These are phyloP conservation scores for Lochmaea crataegi DNA, from an alignment of 2,888 invertebrate species.

Conservation along the genomic window DNA sequence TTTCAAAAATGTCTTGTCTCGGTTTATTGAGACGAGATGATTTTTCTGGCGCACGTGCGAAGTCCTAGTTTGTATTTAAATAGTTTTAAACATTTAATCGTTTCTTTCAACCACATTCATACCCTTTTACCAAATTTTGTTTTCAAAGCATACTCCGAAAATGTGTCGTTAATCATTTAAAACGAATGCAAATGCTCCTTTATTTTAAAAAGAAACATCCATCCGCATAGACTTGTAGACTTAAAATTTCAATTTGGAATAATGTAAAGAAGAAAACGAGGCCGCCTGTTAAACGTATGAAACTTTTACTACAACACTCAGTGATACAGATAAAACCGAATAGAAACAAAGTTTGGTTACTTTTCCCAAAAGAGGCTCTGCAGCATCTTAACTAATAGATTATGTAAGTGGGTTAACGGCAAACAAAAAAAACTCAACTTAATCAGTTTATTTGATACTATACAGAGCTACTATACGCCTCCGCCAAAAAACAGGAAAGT, in stretches of 20 bases:
- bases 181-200: conserved; percentile 15
- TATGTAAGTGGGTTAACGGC: conserved; percentile 22
- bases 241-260: conserved; percentile 45
- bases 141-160: conserved; percentile 20
- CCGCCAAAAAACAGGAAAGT: background rate
- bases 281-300: conserved; percentile 39
- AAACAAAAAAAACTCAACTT: conserved; percentile 10
- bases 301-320: conserved; percentile 36
- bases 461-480: background rate
- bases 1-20: no score
- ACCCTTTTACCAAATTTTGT: conserved; percentile 11
- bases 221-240: conserved; percentile 45
- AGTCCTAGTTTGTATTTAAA: no score
- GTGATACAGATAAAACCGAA: conserved; percentile 25
- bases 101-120: background rate
- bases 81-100: background rate
- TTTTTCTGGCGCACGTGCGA: no score
- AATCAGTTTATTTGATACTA: no score
- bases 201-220: conserved; percentile 36
- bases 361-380: background rate
- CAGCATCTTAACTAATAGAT: conserved; percentile 24
- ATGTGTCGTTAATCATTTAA: conserved; percentile 29
- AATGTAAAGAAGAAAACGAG: conserved; percentile 40
- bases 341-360: conserved; percentile 17
- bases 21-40: no score